Base-by-base conservation (phyloP, 1,140 invertebrate genomes). In the Wiebesia pumilae region DNA sequence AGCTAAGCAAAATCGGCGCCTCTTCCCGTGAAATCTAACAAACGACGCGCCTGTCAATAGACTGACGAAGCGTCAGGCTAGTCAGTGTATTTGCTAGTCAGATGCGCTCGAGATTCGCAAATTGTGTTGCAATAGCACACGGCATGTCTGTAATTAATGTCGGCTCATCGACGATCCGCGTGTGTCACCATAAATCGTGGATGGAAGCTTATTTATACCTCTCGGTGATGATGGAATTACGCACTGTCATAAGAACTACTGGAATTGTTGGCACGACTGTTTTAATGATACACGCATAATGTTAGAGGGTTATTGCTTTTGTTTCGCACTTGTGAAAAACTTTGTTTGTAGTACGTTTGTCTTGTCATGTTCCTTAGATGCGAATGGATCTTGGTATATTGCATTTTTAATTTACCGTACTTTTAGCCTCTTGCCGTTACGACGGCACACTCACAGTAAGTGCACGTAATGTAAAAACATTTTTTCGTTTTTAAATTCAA, bases 201-300 rank as follows among this genome's bases (percentile, higher is more conserved):
- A 58, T 58, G 47, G 43, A 33, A 33, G 77, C 77, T 79, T 78
- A 78, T 78, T 78, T 78, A 54, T 78, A 35, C 75, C 43, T 54
- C 3, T 43, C 16, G 71, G 19, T 27, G 71, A 73, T 73, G 71
- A 73, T 73, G 38, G 71, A 40, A 73, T 73, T 73, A 73, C 21
- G 35, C 35, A 43, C 19, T 40, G 35, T 43, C 40, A 73, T 27
- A 38, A 24, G 38, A 73, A 73, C 35, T 73, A 12, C 38, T 73
- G 71, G 71, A 43, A 73, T 73, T 73, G 71, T 43, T 73, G 0
- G n/a, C 75, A 21, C 40, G 12, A 7, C 47, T 43, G 10, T 33
- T 78, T 54, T 54, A 54, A n/a, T 35, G 75, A 78, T 33, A 78
- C n/a, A n/a, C 27, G 21, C 35, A 40, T 43, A 27, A 73, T 73